Evolutionary conservation across 2,113 vertebrate species (phyloP).

Genomic region (Tragelaphus imberbis): DNA sequence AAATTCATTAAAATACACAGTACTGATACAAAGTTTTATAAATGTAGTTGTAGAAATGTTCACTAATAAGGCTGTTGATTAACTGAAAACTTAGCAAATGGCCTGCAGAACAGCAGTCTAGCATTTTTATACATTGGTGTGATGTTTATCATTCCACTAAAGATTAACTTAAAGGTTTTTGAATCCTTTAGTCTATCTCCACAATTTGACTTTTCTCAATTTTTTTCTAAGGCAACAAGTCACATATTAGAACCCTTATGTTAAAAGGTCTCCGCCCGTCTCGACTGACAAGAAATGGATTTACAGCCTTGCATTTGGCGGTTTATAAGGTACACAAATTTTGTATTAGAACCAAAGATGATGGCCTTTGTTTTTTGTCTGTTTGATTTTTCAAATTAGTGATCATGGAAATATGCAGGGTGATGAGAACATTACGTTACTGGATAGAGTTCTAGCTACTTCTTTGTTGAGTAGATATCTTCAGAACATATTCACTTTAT

Average conservation of each 20-base stretch:
- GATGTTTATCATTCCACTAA: not conserved
- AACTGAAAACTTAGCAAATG: not conserved
- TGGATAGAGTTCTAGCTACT: not conserved
- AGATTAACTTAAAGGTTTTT: not conserved
- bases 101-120: not conserved
- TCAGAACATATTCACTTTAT: not conserved
- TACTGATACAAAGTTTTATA: not conserved
- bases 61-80: not conserved
- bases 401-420: not conserved
- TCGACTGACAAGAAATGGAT: conserved; percentile 90
- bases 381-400: not conserved
- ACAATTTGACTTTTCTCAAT: conserved; percentile 13
- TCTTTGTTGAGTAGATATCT: not conserved
- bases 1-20: not conserved
- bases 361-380: not conserved
- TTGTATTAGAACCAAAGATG: not conserved
- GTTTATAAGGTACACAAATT: conserved; percentile 87
- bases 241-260: conserved; percentile 89
- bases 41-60: not conserved
- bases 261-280: conserved; percentile 94
- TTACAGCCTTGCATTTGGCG: conserved; percentile 93
- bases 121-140: not conserved
- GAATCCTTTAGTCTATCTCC: not conserved
- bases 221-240: conserved; percentile 87
- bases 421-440: not conserved